Conservation (phyloP, 2,797 vertebrate species). For the Chloroceryle inda region DNA sequence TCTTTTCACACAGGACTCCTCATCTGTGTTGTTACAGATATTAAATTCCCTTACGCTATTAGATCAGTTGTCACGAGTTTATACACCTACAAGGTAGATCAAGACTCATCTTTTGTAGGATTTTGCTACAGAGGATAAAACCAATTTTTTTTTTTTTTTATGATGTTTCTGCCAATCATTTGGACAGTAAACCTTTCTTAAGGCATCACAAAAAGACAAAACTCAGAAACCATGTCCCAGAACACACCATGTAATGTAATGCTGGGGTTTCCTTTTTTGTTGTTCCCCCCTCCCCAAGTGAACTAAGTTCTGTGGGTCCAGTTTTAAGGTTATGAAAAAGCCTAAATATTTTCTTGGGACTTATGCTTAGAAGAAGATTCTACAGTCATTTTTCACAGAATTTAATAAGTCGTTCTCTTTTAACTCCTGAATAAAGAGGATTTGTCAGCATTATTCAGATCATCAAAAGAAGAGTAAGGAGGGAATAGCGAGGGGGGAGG, state of each 20-base stretch:
- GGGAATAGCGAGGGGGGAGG: rapidly evolving
- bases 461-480: neutral
- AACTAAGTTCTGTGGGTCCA: neutral
- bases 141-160: neutral
- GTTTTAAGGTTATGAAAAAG: neutral
- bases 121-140: neutral
- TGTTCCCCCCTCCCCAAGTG: too few relatives aligned
- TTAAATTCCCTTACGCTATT: neutral
- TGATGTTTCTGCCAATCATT: neutral
- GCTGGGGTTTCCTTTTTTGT: too few relatives aligned
- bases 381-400: neutral
- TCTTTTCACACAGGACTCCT: neutral
- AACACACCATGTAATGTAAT: neutral
- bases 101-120: neutral
- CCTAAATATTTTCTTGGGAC: neutral
- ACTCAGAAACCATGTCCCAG: neutral
- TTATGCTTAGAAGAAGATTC: neutral
- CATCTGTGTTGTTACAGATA: neutral
- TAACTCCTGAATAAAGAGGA: neutral
- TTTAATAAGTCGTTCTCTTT: neutral
- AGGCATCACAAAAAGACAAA: rapidly evolving
- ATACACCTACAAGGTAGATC: neutral
- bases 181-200: neutral
- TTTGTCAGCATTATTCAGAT: neutral
- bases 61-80: neutral